Percentiles rank a stretch among this genome's conserved stretches.
Evolutionary conservation across 37 sponge, comb jelly and placozoan species (phyloP).

Genomic region (Amphimedon queenslandica): DNA sequence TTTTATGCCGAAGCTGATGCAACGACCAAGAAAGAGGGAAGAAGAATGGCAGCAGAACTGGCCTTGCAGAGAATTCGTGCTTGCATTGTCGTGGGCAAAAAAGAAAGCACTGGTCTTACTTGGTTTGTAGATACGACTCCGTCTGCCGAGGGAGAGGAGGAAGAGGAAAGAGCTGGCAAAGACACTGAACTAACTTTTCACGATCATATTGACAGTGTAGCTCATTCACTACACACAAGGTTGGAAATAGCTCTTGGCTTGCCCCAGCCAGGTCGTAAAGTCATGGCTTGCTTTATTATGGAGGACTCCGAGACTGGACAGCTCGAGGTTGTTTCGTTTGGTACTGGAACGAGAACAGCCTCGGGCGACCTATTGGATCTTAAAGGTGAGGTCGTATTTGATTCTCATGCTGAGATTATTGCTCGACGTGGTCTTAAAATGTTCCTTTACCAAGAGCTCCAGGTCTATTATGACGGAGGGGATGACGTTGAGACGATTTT

Average conservation of each 20-base stretch:
- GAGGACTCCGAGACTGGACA: constrained; percentile 26
- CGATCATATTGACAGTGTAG: constrained; percentile 41
- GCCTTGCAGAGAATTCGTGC: constrained; percentile 55
- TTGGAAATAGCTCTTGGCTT: constrained; percentile 22
- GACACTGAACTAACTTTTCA: constrained; percentile 9
- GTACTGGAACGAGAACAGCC: constrained; percentile 86
- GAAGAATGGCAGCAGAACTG: constrained; percentile 80
- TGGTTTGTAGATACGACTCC: not conserved
- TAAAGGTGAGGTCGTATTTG: constrained; percentile 83
- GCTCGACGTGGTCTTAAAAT: constrained; percentile 84
- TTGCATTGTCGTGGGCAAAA: too few species aligned
- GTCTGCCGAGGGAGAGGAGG: not conserved
- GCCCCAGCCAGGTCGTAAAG: constrained; percentile 80
- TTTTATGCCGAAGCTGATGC: constrained; percentile 63
- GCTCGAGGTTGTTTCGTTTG: constrained; percentile 73
- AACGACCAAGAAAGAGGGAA: constrained; percentile 84
- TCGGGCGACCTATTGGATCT: constrained; percentile 79
- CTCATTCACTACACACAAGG: constrained; percentile 43
- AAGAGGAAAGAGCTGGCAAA: constrained; percentile 17
- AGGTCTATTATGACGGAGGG: constrained; percentile 19
- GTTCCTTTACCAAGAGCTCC: constrained; percentile 71
- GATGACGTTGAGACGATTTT: constrained; percentile 9
- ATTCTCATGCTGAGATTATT: constrained; percentile 92
- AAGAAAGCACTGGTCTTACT: not conserved
- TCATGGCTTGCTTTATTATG: constrained; percentile 82